Percentiles rank a stretch among this genome's conserved stretches.
Evolutionary conservation across 2,113 vertebrate genomes (phyloP).

Genomic region (Clarias batrachus): DNA sequence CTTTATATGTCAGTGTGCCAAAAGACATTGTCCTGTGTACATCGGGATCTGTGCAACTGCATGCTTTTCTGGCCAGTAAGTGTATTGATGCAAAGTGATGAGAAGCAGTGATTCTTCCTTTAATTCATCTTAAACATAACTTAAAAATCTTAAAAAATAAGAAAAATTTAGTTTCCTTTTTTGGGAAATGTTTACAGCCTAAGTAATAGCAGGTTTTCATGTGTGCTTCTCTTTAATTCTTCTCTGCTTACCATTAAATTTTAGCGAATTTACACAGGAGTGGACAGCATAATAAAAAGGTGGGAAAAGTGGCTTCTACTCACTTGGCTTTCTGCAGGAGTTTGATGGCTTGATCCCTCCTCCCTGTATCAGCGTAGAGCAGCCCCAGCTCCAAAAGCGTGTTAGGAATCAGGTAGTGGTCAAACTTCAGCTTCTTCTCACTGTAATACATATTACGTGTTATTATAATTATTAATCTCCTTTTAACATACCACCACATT

Average conservation of each 20-base stretch:
- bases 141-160: no score
- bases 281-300: not conserved
- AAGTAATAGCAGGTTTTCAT: not conserved
- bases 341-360: constrained; percentile 73
- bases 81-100: no score
- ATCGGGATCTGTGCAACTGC: no score
- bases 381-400: constrained; percentile 74
- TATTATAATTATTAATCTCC: not conserved
- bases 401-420: constrained; percentile 79
- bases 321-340: constrained; percentile 78
- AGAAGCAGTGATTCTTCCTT: no score
- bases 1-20: no score
- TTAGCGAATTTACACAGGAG: not conserved
- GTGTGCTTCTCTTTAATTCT: not conserved
- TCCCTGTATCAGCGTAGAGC: constrained; percentile 69
- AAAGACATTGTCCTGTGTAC: no score
- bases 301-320: constrained; percentile 36
- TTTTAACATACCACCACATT: constrained; percentile 20
- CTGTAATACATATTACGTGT: constrained; percentile 53
- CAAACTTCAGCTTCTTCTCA: constrained; percentile 76
- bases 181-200: not conserved
- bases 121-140: no score
- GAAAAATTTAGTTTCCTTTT: not conserved
- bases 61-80: no score
- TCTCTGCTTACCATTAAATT: not conserved